Evolutionary conservation across 2,113 vertebrate species (phyloP).

Genomic region (Myrmecobius fasciatus): DNA sequence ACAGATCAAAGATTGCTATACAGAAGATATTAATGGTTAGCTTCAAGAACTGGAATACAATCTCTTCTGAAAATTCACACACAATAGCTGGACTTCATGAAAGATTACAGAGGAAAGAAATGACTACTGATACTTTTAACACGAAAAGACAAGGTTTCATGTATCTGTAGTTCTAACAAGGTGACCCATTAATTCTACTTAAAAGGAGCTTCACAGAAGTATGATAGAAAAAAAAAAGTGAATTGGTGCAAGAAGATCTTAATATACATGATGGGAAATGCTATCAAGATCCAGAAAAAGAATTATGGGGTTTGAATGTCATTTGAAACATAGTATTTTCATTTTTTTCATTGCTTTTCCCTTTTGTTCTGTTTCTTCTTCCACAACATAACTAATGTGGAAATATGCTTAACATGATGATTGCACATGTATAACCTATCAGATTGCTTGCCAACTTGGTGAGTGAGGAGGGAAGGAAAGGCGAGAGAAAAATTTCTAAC

Average conservation of each 20-base stretch:
- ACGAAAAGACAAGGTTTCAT: not conserved
- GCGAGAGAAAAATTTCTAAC: too few relatives aligned
- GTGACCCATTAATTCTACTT: not conserved
- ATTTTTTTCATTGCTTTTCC: too few relatives aligned
- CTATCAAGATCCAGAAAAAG: too few relatives aligned
- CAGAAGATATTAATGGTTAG: slow-evolving; percentile 5
- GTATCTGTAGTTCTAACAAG: not conserved
- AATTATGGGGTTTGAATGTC: too few relatives aligned
- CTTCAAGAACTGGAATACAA: slow-evolving; percentile 19
- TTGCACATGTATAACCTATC: too few relatives aligned
- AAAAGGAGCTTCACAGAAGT: not conserved
- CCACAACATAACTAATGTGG: too few relatives aligned
- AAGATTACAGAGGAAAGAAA: slow-evolving; percentile 17
- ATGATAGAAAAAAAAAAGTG: not conserved
- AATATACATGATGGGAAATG: not conserved
- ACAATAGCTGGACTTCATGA: not conserved
- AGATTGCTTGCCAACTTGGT: too few relatives aligned
- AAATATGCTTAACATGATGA: too few relatives aligned
- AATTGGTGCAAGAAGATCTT: not conserved
- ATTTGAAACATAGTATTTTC: too few relatives aligned
- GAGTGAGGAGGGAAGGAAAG: too few relatives aligned
- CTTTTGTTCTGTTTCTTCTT: too few relatives aligned
- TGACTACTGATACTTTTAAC: slow-evolving; percentile 27
- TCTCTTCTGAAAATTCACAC: slow-evolving; percentile 6
- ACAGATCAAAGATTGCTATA: slow-evolving; percentile 2